Evolutionary conservation across 2,113 vertebrate species (phyloP).

Genomic region (Rhipidura dahli): DNA sequence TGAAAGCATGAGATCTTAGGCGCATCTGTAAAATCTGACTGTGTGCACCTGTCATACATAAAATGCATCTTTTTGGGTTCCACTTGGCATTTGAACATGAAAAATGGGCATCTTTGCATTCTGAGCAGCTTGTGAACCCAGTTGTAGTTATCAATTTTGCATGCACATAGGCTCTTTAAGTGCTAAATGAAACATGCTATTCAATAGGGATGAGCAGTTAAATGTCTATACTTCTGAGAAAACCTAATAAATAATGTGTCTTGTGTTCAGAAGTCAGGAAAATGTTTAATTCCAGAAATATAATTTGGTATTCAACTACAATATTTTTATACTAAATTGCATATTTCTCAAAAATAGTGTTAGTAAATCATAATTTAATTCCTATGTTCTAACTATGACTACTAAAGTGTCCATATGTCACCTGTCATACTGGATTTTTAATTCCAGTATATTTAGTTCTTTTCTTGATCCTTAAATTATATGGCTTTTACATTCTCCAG

Average conservation of each 20-base stretch:
- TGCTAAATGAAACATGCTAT: background rate
- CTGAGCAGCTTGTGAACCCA: background rate
- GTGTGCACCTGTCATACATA: background rate
- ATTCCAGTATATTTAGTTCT: background rate
- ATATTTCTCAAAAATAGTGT: background rate
- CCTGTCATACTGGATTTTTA: background rate
- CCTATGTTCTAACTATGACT: background rate
- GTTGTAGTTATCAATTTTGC: constrained; percentile 26
- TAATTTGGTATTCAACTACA: background rate
- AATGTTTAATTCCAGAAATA: background rate
- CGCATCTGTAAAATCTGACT: background rate
- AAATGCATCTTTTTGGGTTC: constrained; percentile 6
- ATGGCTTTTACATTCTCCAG: background rate
- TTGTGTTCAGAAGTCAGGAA: background rate
- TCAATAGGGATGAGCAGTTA: constrained; percentile 8
- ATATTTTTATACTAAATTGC: background rate
- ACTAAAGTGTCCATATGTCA: background rate
- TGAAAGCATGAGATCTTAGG: background rate
- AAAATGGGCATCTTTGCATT: constrained; percentile 1
- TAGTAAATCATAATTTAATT: background rate
- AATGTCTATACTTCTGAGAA: background rate
- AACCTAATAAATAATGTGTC: background rate
- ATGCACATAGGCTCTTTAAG: background rate
- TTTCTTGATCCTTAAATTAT: background rate
- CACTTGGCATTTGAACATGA: constrained; percentile 2